Evolutionary conservation across 2,888 invertebrate species (phyloP).

Genomic region (Sesia apiformis): DNA sequence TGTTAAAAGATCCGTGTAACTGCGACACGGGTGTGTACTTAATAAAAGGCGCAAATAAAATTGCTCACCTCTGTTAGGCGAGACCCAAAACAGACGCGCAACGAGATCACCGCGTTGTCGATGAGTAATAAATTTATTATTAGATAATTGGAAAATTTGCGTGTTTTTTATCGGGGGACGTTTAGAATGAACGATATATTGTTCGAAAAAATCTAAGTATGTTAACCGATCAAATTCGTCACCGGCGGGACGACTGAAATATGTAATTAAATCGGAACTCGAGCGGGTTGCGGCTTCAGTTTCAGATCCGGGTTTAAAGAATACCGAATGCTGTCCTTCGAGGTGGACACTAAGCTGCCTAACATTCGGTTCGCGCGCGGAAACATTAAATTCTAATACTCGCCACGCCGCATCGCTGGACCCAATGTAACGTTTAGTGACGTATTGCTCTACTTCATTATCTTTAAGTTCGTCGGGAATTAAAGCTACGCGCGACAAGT

Average conservation of each 20-base stretch:
- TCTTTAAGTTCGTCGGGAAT: neutral
- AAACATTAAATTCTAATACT: slow-evolving; percentile 1
- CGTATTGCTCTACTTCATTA: slow-evolving; percentile 1
- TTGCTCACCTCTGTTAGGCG: slow-evolving; percentile 8
- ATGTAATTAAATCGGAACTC: neutral
- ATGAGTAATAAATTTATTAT: neutral
- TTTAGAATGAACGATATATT: neutral
- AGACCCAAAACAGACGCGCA: slow-evolving; percentile 7
- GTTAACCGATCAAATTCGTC: slow-evolving; percentile 4
- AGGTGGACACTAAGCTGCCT: neutral
- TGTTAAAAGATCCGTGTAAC: slow-evolving; percentile 5
- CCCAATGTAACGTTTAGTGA: slow-evolving; percentile 2
- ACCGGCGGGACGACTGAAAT: slow-evolving; percentile 2
- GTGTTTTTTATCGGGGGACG: neutral
- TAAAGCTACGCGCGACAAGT: slow-evolving; percentile 1
- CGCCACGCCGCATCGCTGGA: slow-evolving; percentile 5
- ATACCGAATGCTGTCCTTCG: neutral
- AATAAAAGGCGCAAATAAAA: slow-evolving; percentile 7
- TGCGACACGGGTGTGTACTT: slow-evolving; percentile 3
- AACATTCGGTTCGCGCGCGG: neutral
- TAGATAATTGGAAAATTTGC: neutral
- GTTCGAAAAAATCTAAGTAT: slow-evolving; percentile 4
- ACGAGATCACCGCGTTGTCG: slow-evolving; percentile 2
- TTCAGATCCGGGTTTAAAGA: neutral
- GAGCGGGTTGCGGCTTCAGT: neutral